These are phyloP conservation scores for Magallana gigas DNA, from an alignment of 1,140 invertebrate species.

Conservation along the genomic window DNA sequence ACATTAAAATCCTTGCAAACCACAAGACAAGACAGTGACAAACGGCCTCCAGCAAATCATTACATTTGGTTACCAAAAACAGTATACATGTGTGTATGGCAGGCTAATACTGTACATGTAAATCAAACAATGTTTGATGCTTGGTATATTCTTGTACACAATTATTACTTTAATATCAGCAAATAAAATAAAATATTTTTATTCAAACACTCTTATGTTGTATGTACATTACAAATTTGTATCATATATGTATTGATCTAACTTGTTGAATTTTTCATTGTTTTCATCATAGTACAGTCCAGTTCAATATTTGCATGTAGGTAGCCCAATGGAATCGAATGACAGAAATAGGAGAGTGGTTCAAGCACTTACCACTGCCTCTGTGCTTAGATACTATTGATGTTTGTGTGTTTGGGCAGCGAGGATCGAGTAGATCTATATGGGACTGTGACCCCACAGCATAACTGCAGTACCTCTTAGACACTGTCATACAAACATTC, in stretches of 20 bases:
- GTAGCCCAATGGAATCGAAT: background rate
- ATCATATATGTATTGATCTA: background rate
- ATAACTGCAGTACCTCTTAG: slow-evolving; percentile 89
- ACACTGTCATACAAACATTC: slow-evolving; percentile 94
- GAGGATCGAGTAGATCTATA: slow-evolving; percentile 93
- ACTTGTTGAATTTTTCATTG: background rate
- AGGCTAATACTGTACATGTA: too few species aligned
- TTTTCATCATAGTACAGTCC: background rate
- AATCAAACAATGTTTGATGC: too few species aligned
- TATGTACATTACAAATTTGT: background rate
- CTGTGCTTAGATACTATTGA: slow-evolving; percentile 80
- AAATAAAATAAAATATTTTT: too few species aligned
- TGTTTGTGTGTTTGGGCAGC: slow-evolving; percentile 84
- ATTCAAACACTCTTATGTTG: background rate
- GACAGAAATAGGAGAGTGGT: background rate
- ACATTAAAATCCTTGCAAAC: too few species aligned
- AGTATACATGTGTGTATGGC: too few species aligned
- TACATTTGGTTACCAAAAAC: too few species aligned
- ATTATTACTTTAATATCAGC: too few species aligned
- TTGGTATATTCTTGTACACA: too few species aligned
- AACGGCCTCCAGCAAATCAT: too few species aligned
- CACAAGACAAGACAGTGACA: too few species aligned
- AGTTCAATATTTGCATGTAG: background rate
- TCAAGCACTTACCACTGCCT: slow-evolving; percentile 67
- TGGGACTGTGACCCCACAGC: slow-evolving; percentile 96